Evolutionary conservation across 2,888 invertebrate species (phyloP), one percentile per base, ranked within the genome.

Genomic region (Leptarthrus brevirostris): DNA sequence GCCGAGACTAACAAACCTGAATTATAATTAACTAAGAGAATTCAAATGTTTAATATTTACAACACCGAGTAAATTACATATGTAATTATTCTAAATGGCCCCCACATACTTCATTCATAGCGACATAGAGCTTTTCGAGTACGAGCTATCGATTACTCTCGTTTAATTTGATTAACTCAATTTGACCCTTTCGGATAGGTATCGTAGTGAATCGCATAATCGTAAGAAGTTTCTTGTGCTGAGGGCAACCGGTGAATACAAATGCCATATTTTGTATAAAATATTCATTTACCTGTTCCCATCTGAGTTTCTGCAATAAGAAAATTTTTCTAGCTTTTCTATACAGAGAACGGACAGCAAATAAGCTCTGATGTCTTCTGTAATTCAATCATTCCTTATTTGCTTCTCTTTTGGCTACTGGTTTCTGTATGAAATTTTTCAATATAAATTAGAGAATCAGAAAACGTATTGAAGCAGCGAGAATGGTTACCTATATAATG

Each of bases 191-290:
- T 58, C 34, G 58, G 18, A 30, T 24, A 44, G 18, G 36, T 61
- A 61, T 40, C 10, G 36, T 16, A 22, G 14, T 61, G 20, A 6
- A 26, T 26, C n/a, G 22, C 6, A 24, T 49, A 22, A 30, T 12
- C 49, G 49, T 18, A 49, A 49, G 16, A 18, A n/a, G n/a, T n/a
- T n/a, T 49, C 2, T 6, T 49, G 49, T 20, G 24, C 54, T 54
- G n/a, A n/a, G 54, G 30, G 12, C 24, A 34, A 26, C 70, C 52
- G 16, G 49, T 49, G 74, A 72, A 74, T 74, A 66, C 74, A 74
- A 72, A 74, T 74, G 72, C 56, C 66, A 66, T 61, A 72, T 74
- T 74, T 54, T 64, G 47, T 64, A 66, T 74, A 72, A 74, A 72
- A 74, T 74, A 74, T 74, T 74, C 74, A 74, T 74, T 74, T 72